Evolutionary conservation across 2,113 vertebrate genomes (phyloP).

Genomic region (Siniperca chuatsi): DNA sequence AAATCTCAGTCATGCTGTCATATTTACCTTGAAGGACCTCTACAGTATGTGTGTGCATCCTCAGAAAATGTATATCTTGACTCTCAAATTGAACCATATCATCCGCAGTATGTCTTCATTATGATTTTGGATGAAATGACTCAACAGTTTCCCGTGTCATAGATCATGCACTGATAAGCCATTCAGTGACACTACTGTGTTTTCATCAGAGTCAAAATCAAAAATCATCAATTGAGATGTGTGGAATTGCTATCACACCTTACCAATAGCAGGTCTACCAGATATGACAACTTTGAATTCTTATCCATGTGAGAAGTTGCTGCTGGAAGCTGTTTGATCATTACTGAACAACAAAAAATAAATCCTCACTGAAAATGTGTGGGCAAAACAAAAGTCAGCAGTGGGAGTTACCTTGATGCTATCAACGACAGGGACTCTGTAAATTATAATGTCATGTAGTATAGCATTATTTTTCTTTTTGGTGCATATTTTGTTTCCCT

Average conservation of each 20-base stretch:
- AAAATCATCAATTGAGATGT: constrained; percentile 24
- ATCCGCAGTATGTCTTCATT: not conserved
- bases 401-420: constrained; percentile 26
- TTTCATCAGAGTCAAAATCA: not conserved
- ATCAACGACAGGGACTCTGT: constrained; percentile 1
- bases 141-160: constrained; percentile 22
- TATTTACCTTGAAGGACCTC: constrained; percentile 34
- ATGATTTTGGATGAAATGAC: constrained; percentile 22
- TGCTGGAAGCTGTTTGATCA: constrained; percentile 47
- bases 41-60: not conserved
- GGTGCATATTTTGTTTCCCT: constrained; percentile 24
- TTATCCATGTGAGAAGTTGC: constrained; percentile 8
- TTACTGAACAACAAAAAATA: not conserved
- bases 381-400: not conserved
- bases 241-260: constrained; percentile 9
- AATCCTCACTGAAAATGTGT: constrained; percentile 6
- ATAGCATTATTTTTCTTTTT: constrained; percentile 28
- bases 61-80: not conserved
- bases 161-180: constrained; percentile 37
- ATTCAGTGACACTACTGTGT: constrained; percentile 6
- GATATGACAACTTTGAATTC: constrained; percentile 54
- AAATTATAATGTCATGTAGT: not conserved
- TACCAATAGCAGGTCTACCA: constrained; percentile 27
- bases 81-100: constrained; percentile 7
- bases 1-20: constrained; percentile 27